phyloP scores from a whole-genome alignment of 2,888 invertebrate species.

The Linnaemya tessellans region DNA sequence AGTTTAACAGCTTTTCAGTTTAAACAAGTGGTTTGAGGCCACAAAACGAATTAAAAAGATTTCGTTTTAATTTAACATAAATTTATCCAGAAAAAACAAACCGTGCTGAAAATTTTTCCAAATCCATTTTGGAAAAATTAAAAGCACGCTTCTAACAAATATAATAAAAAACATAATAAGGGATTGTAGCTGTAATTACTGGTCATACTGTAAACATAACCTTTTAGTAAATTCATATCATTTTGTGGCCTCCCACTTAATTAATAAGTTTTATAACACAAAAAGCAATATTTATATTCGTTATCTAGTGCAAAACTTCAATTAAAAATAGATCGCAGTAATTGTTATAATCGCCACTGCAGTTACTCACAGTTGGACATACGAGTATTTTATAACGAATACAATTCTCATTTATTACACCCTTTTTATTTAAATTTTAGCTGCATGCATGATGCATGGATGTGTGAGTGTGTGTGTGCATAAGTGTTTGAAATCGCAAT shows the following conservation, averaged over 20 bases:
- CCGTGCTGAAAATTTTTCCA: no score
- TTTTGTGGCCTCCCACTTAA: background rate
- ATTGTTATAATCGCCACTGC: conserved; percentile 31
- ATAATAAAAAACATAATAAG: no score
- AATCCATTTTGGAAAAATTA: no score
- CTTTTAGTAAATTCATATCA: background rate
- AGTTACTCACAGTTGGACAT: conserved; percentile 19
- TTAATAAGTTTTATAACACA: conserved; percentile 29
- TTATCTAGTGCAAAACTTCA: conserved; percentile 44
- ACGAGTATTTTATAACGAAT: background rate
- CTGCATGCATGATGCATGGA: background rate
- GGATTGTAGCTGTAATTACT: background rate
- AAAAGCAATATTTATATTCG: conserved; percentile 16
- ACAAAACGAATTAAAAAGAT: no score
- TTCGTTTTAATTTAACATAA: no score
- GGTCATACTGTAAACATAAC: background rate
- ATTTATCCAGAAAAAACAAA: no score
- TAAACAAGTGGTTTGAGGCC: no score
- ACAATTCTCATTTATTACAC: conserved; percentile 36
- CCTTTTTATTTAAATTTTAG: conserved; percentile 5
- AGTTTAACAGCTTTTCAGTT: no score
- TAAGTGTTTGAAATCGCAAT: background rate
- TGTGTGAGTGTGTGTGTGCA: conserved; percentile 2
- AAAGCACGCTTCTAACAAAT: no score
- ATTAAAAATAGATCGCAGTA: conserved; percentile 27